These are phyloP conservation scores for Rhabdornis inornatus DNA, from an alignment of 2,113 vertebrate species.

Conservation along the genomic window DNA sequence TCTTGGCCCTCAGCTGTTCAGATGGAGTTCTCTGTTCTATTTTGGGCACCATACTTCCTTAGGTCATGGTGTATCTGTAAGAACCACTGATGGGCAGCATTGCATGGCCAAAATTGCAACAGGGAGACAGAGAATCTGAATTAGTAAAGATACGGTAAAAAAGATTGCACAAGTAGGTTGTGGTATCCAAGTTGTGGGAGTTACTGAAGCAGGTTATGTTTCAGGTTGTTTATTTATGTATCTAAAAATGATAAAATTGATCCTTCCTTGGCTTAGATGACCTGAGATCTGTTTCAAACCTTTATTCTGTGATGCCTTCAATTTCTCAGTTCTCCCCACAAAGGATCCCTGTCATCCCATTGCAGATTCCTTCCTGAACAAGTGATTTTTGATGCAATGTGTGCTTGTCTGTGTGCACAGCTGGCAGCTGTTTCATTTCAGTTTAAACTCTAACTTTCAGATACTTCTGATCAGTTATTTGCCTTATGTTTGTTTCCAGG, in stretches of 20 bases:
- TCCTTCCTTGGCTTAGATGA: neutral
- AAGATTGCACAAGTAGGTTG: neutral
- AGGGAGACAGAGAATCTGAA: neutral
- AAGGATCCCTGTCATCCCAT: neutral
- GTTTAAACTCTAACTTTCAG: neutral
- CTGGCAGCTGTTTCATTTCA: neutral
- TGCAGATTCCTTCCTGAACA: neutral
- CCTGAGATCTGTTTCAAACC: neutral
- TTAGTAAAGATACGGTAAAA: neutral
- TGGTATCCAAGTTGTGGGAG: neutral
- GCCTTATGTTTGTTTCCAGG: neutral
- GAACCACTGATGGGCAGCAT: neutral
- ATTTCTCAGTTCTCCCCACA: neutral
- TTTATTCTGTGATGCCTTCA: neutral
- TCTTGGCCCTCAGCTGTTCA: neutral
- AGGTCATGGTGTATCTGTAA: neutral
- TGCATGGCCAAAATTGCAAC: neutral
- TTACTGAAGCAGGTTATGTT: neutral
- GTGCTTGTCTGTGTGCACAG: neutral
- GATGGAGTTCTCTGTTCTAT: neutral
- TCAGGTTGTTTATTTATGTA: neutral
- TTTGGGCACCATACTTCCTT: neutral
- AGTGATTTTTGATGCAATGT: neutral
- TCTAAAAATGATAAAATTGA: neutral
- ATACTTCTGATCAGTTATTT: neutral